Evolutionary conservation across 2,113 vertebrate genomes (phyloP).

Genomic region (Uropsilus gracilis): DNA sequence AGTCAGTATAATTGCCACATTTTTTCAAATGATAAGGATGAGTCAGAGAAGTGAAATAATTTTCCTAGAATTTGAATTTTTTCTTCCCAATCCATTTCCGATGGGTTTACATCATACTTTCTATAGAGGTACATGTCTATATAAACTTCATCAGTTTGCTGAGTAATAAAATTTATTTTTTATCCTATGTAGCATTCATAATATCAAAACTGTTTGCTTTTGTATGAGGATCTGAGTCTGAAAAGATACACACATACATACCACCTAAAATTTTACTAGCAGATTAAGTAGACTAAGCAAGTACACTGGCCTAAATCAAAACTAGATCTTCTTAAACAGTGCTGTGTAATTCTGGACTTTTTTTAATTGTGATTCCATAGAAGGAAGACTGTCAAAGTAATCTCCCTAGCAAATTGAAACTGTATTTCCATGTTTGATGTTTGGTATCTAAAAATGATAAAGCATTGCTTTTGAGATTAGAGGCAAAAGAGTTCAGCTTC

Average conservation of each 20-base stretch:
- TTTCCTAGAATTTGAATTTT: constrained; percentile 3
- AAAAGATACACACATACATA: not conserved
- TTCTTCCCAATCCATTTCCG: not conserved
- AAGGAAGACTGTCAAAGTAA: not conserved
- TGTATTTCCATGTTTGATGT: constrained; percentile 30
- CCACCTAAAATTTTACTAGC: not conserved
- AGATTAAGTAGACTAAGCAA: not conserved
- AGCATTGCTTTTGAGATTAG: constrained; percentile 44
- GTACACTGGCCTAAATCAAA: not conserved
- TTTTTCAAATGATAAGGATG: constrained; percentile 40
- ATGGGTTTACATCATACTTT: not conserved
- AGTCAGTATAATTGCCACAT: not conserved
- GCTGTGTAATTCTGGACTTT: not conserved
- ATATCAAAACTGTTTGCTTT: constrained; percentile 17
- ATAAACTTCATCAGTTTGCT: not conserved
- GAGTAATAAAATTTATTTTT: not conserved
- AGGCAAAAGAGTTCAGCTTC: constrained; percentile 57
- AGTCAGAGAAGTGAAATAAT: not conserved
- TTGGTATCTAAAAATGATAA: constrained; percentile 49
- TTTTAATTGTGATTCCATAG: not conserved
- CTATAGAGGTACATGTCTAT: not conserved
- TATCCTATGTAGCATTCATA: not conserved
- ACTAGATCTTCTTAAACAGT: not conserved
- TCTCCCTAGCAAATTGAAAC: constrained; percentile 56
- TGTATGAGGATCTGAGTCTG: not conserved